A percentile compares a stretch with the other conserved stretches of the same genome.
These are phyloP conservation scores for Cossypha dichroa DNA, from an alignment of 2,797 vertebrate genomes.

Conservation along the genomic window DNA sequence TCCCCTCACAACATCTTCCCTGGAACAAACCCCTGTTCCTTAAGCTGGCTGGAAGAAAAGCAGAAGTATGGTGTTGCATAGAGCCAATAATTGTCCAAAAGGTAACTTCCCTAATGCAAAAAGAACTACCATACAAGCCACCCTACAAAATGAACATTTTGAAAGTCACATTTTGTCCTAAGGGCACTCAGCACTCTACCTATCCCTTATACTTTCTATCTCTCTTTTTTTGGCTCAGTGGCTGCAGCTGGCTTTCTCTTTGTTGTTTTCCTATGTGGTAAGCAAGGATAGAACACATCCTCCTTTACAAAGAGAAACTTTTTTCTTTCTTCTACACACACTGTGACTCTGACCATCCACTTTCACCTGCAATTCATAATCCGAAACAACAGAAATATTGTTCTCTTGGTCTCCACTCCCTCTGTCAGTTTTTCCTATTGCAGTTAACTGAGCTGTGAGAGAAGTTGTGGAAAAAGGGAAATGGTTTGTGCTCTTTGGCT, in stretches of 20 bases:
- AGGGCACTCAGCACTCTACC: background rate
- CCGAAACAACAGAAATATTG: background rate
- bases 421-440: background rate
- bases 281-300: background rate
- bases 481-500: background rate
- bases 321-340: background rate
- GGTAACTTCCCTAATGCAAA: background rate
- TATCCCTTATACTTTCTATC: background rate
- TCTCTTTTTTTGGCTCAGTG: background rate
- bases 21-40: background rate
- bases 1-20: background rate
- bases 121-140: background rate
- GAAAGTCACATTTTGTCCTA: background rate
- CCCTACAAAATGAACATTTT: background rate
- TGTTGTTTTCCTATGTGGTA: background rate
- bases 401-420: background rate
- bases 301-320: background rate
- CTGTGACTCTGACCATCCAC: background rate
- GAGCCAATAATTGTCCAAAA: background rate
- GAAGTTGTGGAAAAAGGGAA: background rate
- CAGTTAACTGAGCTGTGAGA: background rate
- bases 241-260: background rate
- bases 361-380: background rate
- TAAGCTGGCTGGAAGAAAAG: background rate
- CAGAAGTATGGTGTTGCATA: background rate